Conservation (phyloP, 2,797 vertebrate species). For the Loriculus beryllinus region DNA sequence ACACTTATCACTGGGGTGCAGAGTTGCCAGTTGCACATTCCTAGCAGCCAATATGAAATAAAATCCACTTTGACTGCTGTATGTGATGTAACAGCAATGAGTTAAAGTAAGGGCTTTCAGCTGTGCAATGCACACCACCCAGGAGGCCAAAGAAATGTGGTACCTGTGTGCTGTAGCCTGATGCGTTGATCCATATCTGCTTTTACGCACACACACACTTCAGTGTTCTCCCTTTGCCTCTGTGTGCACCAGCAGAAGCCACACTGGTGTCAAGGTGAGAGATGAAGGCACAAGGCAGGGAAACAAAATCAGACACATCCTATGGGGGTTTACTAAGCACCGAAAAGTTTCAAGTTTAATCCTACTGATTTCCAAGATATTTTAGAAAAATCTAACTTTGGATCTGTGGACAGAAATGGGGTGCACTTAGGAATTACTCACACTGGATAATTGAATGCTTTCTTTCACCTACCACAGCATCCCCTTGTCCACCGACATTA, state of each 20-base stretch:
- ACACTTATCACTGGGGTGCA: neutral
- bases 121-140: neutral
- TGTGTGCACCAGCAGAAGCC: neutral
- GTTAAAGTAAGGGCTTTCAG: neutral
- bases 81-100: neutral
- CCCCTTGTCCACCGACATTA: neutral
- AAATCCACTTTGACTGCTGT: neutral
- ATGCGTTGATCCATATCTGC: neutral
- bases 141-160: neutral
- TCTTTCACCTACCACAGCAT: neutral
- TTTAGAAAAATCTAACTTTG: neutral
- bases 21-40: neutral
- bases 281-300: accelerated
- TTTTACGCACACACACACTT: neutral
- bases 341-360: neutral
- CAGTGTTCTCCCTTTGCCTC: neutral
- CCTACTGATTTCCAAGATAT: neutral
- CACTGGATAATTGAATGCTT: neutral
- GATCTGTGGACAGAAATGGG: neutral
- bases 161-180: neutral
- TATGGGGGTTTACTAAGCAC: neutral
- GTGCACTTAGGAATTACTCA: neutral
- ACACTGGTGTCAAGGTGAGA: neutral
- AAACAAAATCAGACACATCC: neutral
- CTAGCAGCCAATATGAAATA: neutral